Evolutionary conservation across 2,797 vertebrate species (phyloP), one percentile per base, ranked within the genome.

Genomic region (Aselliscus stoliczkanus): DNA sequence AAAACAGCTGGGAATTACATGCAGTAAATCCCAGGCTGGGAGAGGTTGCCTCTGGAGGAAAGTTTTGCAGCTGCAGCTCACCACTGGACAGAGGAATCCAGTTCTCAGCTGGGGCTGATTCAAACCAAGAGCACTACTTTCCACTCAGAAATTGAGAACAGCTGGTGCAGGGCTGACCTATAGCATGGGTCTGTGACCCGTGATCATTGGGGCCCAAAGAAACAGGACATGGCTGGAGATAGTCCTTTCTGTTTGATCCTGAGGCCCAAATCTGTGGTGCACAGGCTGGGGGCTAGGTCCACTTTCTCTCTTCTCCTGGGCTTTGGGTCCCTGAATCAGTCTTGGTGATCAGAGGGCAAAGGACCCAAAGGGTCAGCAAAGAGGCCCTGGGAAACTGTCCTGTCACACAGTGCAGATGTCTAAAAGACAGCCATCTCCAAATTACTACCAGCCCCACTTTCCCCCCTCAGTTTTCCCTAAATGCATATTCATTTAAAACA

Each of bases 61-160:
- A 70, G 42, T 62, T 79, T 37, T 21, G 17, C 62, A 88, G 54
- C 70, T 29, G 60, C 17, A 87, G 29, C 29, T 88, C 31, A 37
- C 60, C 54, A 42, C 34, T 25, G 56, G 52, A 93, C 62, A 88
- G 56, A 88, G n/a, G 64, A 90, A 91, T 70, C 79, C 37, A 54
- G 34, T 44, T 72, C 77, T 96, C 81, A 42, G 4, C 4, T 11
- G 44, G 21, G 64, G 47, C 21, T 29, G 75, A 90, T 25, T 81
- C 64, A 50, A 52, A 56, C 31, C 64, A 54, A 93, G 90, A 90
- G 90, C 34, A 31, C 64, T 52, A 42, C 73, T 52, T 82, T 79
- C 69, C 84, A 47, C 27, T 65, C 39, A 91, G 79, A 95, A 94
- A 96, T 34, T 65, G 73, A 96, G 79, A 95, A 56, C 94, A 96